Base-by-base conservation (phyloP, 2,113 vertebrate species). In the Gadus chalcogrammus region DNA sequence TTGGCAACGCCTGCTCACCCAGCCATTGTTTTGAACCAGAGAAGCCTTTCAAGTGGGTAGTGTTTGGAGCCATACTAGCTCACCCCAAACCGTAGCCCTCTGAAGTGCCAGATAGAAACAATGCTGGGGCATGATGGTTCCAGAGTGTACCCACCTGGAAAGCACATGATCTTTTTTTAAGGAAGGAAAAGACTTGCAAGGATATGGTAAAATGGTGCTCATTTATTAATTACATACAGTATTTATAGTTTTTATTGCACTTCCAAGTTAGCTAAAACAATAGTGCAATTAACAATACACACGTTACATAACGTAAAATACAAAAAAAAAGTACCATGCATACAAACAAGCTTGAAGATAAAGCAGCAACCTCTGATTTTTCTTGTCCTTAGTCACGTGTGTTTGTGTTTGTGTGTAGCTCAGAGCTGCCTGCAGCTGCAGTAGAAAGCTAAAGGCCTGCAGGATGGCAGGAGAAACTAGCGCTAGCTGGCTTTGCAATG, bases 361-460 rank as follows among this genome's bases (percentile, higher is more conserved):
- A 68, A 77, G 80, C 31, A 70, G 73, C 72, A 7, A 65, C 69
- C 79, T 82, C 62, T 69, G 67, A 79, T 67, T 24, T 17, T 67
- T 69, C 60, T 69, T 74, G 8, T 48, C 12, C 42, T 85, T 53
- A 35, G 60, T 59, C 38, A 75, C 79, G 42, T 48, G 42, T 48
- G 42, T 48, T 6, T 42, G n/a, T n/a, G 38, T 42, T 6, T 42
- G 42, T 48, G 42, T 71, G 70, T 62, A 84, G 87, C 86, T 85
- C 18, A 58, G 87, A 93, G 93, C 93, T 93, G 93, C 92, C 93
- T 88, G 93, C 92, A 93, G 93, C 92, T 91, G 90, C 87, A 84
- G 82, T 81, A 89, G 71, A 90, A 88, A 90, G 78, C 72, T 24
- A 65, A 12, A 22, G 59, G 13, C 64, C 81, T 80, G 84, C 71